A percentile compares a stretch with the other conserved stretches of the same genome.
Evolutionary conservation across 2,888 invertebrate genomes (phyloP).

Genomic region (Tinea trinotella): DNA sequence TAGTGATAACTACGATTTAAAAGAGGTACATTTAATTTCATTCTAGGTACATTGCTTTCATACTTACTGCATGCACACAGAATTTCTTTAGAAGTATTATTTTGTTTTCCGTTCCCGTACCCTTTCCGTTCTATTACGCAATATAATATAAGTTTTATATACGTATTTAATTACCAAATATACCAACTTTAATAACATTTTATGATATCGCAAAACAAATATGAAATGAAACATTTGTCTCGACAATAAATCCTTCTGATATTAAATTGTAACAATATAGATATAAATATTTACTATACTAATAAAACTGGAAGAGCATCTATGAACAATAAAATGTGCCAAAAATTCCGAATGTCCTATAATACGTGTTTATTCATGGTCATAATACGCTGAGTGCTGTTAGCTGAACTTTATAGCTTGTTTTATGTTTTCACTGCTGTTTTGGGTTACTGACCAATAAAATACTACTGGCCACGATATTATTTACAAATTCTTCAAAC

Average conservation of each 20-base stretch:
- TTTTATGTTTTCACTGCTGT: constrained; percentile 12
- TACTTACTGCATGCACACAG: too few relatives aligned
- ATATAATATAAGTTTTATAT: too few relatives aligned
- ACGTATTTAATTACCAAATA: too few relatives aligned
- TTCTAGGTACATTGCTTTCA: too few relatives aligned
- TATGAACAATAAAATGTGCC: constrained; percentile 8
- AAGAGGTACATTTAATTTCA: too few relatives aligned
- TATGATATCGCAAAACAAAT: too few relatives aligned
- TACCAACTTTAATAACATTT: too few relatives aligned
- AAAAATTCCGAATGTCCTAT: constrained; percentile 1
- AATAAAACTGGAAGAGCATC: background rate
- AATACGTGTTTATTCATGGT: constrained; percentile 10
- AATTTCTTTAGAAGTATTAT: too few relatives aligned
- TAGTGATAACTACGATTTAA: too few relatives aligned
- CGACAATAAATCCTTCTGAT: background rate
- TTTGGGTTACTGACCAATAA: constrained; percentile 13
- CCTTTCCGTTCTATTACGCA: too few relatives aligned
- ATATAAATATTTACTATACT: constrained; percentile 11
- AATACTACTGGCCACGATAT: background rate
- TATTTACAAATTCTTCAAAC: background rate
- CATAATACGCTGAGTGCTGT: constrained; percentile 12
- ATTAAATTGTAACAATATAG: background rate
- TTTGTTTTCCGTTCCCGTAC: too few relatives aligned
- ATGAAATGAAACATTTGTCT: too few relatives aligned
- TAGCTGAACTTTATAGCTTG: constrained; percentile 12